Base-by-base conservation (phyloP, 1,140 invertebrate genomes). In the Drosophila mauritiana region DNA sequence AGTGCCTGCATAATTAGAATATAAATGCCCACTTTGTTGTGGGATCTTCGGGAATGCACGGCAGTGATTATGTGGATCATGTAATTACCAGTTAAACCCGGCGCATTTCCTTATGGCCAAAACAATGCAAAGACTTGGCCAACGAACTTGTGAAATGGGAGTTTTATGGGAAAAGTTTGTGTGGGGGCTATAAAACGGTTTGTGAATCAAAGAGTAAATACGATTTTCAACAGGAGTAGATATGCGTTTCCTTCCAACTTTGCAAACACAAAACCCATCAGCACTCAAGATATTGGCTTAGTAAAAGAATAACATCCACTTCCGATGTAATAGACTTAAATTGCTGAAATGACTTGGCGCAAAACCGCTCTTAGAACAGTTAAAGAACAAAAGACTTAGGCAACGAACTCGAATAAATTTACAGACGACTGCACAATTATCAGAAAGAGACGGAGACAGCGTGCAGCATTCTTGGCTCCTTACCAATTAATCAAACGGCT, bases 401-500 rank as follows among this genome's bases (percentile, higher is more conserved):
- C 69, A 88, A 82, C 75, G 43, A 82, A 85, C 83, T 70, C 39
- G 43, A 48, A 57, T 85, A 81, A 55, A 86, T 85, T 86, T 86
- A 59, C 78, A 78, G 52, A 64, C 77, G 43, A 59, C 63, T 85
- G 67, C 61, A 75, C 81, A 81, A 86, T 86, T 64, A 74, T 56
- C 57, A 65, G 52, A 61, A 62, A 54, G 43, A 46, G 40, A 36
- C 6, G 37, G 52, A 57, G 42, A 61, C 10, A 22, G 15, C 37
- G 15, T 49, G 63, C 73, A 27, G 40, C 37, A 55, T 58, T 69
- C 62, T 75, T 74, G 79, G 49, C 57, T 68, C 40, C 45, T 67
- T 74, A 61, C 62, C 79, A 85, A 85, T 85, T 89, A 88, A 88
- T 89, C 83, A 88, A 88, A 88, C 80, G 70, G 84, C 80, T 78